phyloP scores from a whole-genome alignment of 35 echinoderm and acorn worm species.

The Ophiothrix spiculata region DNA sequence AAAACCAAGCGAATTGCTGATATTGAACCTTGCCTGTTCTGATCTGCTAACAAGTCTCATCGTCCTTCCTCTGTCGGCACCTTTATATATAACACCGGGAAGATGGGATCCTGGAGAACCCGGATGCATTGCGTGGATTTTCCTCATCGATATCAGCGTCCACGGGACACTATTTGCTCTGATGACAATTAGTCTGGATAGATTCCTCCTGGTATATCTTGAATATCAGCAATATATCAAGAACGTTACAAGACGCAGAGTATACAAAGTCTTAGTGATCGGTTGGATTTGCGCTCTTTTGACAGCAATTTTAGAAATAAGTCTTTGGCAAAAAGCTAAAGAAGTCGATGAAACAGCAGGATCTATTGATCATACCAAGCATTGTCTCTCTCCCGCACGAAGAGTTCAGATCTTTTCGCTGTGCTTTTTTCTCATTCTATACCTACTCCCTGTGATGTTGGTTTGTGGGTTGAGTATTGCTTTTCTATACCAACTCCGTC shows the following conservation, averaged over 20 bases:
- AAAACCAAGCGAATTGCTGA: constrained; percentile 17
- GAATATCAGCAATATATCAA: constrained; percentile 5
- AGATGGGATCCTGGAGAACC: background rate
- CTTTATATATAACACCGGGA: background rate
- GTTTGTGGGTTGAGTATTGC: background rate
- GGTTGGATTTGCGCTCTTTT: background rate
- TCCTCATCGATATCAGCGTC: background rate
- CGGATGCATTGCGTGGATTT: background rate
- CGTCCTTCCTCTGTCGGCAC: background rate
- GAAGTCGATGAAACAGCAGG: background rate
- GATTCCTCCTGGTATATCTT: constrained; percentile 10
- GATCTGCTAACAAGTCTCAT: constrained; percentile 13
- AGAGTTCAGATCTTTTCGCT: background rate
- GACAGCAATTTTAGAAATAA: background rate
- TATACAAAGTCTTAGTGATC: background rate
- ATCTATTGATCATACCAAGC: background rate
- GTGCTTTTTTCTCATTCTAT: background rate
- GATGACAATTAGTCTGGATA: constrained; percentile 8
- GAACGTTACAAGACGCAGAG: background rate
- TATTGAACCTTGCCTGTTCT: constrained; percentile 6
- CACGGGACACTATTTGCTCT: background rate
- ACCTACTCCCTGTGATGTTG: background rate
- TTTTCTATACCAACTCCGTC: too few species aligned
- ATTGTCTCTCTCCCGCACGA: background rate
- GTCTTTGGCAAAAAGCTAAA: background rate